phyloP scores from a whole-genome alignment of 2,113 vertebrate species.

The Pachyramphus minor region DNA sequence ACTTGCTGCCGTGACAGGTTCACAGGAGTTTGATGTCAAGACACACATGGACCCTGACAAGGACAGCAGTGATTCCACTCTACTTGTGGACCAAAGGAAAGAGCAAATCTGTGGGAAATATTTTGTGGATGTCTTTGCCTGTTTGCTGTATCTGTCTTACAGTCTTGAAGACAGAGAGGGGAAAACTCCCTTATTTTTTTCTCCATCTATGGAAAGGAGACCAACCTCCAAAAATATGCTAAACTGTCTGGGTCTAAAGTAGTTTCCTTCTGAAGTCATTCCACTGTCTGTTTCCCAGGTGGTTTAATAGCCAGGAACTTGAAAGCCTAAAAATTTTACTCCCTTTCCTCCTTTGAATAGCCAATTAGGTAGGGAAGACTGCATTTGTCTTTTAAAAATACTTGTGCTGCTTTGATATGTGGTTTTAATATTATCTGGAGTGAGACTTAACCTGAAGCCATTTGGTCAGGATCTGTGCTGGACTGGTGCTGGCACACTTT shows the following conservation, averaged over 20 bases:
- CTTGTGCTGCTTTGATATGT: background rate
- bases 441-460: background rate
- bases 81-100: background rate
- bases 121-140: background rate
- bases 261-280: background rate
- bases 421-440: background rate
- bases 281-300: background rate
- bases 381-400: background rate
- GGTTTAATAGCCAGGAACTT: background rate
- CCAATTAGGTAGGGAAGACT: background rate
- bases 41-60: accelerated
- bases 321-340: background rate
- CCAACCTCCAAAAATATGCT: background rate
- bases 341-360: background rate
- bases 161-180: background rate
- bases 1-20: background rate
- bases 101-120: background rate
- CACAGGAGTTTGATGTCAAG: accelerated
- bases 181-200: background rate
- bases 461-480: background rate
- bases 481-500: background rate
- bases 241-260: background rate
- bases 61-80: background rate
- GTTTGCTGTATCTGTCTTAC: background rate
- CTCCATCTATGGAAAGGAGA: background rate